Evolutionary conservation across 2,113 vertebrate species (phyloP), one percentile per base, ranked within the genome.

Genomic region (Gadus macrocephalus): DNA sequence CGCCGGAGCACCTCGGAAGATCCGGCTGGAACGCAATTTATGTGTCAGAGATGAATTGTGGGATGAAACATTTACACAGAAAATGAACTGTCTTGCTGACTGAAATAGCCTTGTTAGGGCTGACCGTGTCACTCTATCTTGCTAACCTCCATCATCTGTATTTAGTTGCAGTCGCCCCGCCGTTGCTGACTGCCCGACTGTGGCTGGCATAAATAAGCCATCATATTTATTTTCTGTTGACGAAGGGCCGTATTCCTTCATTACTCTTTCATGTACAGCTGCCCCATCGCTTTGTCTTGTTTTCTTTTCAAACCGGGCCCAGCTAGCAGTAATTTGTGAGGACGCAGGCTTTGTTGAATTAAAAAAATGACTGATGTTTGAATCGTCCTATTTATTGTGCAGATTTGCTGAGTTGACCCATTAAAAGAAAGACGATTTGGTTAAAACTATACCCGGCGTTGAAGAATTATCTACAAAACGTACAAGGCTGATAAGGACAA

Each of bases 21-120:
- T 85, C 82, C 62, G 71, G 86, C 87, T 88, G 84, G 85, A 89
- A 91, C 79, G 85, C 89, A 89, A 90, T 92, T 91, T 87, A 85
- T 86, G 77, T 91, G 89, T 91, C 87, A 88, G 87, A 90, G 91
- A 92, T 90, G 88, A 91, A 91, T 88, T 79, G 90, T 62, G 69
- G 80, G 88, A 89, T 74, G 75, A 89, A 90, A 87, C 83, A 89
- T 91, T 91, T 89, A 84, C 66, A 11, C 85, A 78, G 84, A 89
- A 90, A 92, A 91, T 89, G 78, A 91, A 91, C 89, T 84, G 72
- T 81, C 86, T 77, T 64, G 74, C 81, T 6, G 53, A 76, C 82
- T 82, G 81, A 82, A 88, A 88, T 85, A 81, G 77, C 78, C 81
- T 80, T 55, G 83, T 89, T 90, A 89, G 71, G 84, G 74, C 83